Evolutionary conservation across 2,113 vertebrate species (phyloP), one percentile per base, ranked within the genome.

Genomic region (Callithrix jacchus): DNA sequence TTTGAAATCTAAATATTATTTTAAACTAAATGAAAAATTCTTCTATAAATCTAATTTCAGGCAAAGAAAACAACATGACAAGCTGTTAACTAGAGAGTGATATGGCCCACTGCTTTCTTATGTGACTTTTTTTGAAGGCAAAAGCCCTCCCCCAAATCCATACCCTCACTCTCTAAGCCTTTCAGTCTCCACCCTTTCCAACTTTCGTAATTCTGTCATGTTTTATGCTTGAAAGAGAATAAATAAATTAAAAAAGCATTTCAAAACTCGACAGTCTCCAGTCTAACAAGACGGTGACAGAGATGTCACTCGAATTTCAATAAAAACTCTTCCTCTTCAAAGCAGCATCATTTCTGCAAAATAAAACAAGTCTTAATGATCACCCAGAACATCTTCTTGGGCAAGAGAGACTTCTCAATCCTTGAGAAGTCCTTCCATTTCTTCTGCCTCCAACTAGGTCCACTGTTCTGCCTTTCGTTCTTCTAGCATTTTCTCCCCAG

Each of bases 401-500:
- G 99, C 99, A 23, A 99, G 97, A 0, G 98, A 98, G 35, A 99
- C 98, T 40, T 99, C 99, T 80, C 99, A 94, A 58, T 99, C 99
- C 97, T 99, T 99, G 95, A 99, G 98, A 0, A 52, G 49, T 99
- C 99, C 96, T 96, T 99, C 99, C 27, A 99, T 98, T 94, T 99
- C 99, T 98, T 99, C 99, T 0, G 98, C 99, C 94, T 99, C 99
- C 98, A 99, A 99, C 96, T 99, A 99, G 61, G 98, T 98, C 96
- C 99, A 98, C 95, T 99, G 98, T 96, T 99, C 98, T 95, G 98
- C 96, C 0, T 99, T 98, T 92, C 99, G 99, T 93, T 99, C 98
- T 98, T 99, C 99, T 97, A 99, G 98, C 79, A 99, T 99, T 98
- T 99, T 98, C 93, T 99, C 99, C 16, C 99, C 99, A 52, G 99